A percentile compares a stretch with the other conserved stretches of the same genome.
Conservation (phyloP, 2,888 invertebrate genomes). For the Melanostoma scalare region DNA sequence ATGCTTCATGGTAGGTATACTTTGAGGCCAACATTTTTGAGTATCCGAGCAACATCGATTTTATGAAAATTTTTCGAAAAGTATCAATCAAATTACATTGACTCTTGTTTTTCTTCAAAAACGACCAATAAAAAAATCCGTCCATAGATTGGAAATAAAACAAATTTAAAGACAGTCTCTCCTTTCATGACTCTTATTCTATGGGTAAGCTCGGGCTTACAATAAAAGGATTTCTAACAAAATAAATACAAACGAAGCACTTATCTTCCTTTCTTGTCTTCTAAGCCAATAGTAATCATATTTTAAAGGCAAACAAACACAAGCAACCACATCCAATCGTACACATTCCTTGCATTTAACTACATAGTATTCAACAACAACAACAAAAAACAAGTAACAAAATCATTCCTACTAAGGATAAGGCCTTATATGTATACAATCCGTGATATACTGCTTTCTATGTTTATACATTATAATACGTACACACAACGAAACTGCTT, state of each 20-base stretch:
- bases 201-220: constrained; percentile 43
- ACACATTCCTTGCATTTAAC: constrained; percentile 64
- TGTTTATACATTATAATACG: constrained; percentile 72
- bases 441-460: constrained; percentile 74
- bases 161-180: constrained; percentile 8
- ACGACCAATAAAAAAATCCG: constrained; percentile 65
- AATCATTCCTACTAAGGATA: constrained; percentile 66
- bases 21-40: no score
- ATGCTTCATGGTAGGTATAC: no score
- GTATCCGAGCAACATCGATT: no score
- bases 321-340: constrained; percentile 36
- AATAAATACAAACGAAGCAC: background rate
- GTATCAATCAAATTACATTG: no score
- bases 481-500: constrained; percentile 53
- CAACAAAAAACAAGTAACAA: constrained; percentile 54
- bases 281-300: constrained; percentile 62
- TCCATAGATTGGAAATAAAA: constrained; percentile 65
- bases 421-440: constrained; percentile 75
- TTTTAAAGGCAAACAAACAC: constrained; percentile 39
- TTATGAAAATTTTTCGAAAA: no score
- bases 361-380: constrained; percentile 43
- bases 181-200: constrained; percentile 47
- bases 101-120: background rate
- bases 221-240: constrained; percentile 40
- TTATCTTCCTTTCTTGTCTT: background rate